A percentile compares a stretch with the other conserved stretches of the same genome.
These are phyloP conservation scores for Synergus umbraculus DNA, from an alignment of 2,888 invertebrate species.

Conservation along the genomic window DNA sequence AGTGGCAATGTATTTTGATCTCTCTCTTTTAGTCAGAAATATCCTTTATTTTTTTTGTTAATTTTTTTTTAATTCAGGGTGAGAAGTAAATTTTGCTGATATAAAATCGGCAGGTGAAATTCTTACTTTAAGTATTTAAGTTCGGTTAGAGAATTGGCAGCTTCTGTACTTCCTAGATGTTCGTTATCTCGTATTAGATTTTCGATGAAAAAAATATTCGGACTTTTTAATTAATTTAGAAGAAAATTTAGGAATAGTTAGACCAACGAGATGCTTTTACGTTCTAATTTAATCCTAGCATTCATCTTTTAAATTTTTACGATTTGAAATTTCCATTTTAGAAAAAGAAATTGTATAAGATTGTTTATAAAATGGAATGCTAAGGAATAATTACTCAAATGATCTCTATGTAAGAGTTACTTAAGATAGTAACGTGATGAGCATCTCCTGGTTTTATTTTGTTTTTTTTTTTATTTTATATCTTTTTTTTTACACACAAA, in stretches of 20 bases:
- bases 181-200: conserved; percentile 61
- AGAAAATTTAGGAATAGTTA: conserved; percentile 4
- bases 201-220: conserved; percentile 2
- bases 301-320: not conserved
- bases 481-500: conserved; percentile 48
- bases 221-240: not conserved
- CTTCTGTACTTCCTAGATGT: conserved; percentile 71
- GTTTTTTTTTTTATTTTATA: conserved; percentile 37
- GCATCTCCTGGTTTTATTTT: conserved; percentile 16
- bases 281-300: conserved; percentile 1
- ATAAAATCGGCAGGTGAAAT: conserved; percentile 66
- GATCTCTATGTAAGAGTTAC: conserved; percentile 26
- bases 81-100: conserved; percentile 69
- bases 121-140: conserved; percentile 66
- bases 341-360: not conserved
- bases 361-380: conserved; percentile 5
- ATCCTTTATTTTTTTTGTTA: conserved; percentile 74
- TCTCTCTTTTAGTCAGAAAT: conserved; percentile 86
- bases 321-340: not conserved
- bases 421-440: conserved; percentile 14
- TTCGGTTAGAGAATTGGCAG: conserved; percentile 73
- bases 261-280: conserved; percentile 5
- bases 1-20: conserved; percentile 86
- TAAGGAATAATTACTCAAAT: conserved; percentile 15
- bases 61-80: conserved; percentile 72